Evolutionary conservation across 2,888 invertebrate species (phyloP), one percentile per base, ranked within the genome.

Genomic region (Aphrophora alni): DNA sequence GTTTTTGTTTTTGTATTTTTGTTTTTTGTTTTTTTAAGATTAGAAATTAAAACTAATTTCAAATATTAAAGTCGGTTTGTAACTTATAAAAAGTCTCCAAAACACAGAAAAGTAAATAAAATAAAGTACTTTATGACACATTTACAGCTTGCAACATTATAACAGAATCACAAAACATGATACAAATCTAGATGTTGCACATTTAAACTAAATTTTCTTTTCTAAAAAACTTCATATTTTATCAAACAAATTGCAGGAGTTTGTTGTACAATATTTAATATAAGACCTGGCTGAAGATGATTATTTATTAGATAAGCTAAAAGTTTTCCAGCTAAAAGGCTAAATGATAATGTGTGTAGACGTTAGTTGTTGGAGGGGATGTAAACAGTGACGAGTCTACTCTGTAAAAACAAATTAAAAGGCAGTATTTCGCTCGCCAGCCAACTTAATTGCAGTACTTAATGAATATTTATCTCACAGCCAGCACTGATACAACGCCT

Each of bases 351-450:
- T 44, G 44, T 44, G 44, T 14, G 44, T 14, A 4, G 44, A 14
- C 44, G 44, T 44, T 44, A 14, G 44, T 10, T 14, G 44, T 44
- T 33, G 33, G 33, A 33, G 33, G 33, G 33, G 33, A 33, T 33
- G 33, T 33, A 33, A 44, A 44, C 44, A 44, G 44, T 44, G 44
- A 44, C 44, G 44, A 14, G 12, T 7, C 44, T 44, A 14, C 44
- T 44, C 44, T 77, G 80, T 80, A 80, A 80, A 80, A 80, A 80
- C 80, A 80, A 80, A 80, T 80, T 80, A 80, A 80, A 80, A 80
- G 80, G 77, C 80, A 80, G 77, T 77, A 77, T 73, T 80, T 80
- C 77, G 69, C 77, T 75, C 77, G 72, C 72, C 71, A 80, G 77
- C 73, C 44, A 73, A 73, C 80, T 80, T 80, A 80, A 80, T 80